Percentiles rank a stretch among this genome's conserved stretches.
Conservation (phyloP, 2,113 vertebrate species). For the Pao palembangensis region DNA sequence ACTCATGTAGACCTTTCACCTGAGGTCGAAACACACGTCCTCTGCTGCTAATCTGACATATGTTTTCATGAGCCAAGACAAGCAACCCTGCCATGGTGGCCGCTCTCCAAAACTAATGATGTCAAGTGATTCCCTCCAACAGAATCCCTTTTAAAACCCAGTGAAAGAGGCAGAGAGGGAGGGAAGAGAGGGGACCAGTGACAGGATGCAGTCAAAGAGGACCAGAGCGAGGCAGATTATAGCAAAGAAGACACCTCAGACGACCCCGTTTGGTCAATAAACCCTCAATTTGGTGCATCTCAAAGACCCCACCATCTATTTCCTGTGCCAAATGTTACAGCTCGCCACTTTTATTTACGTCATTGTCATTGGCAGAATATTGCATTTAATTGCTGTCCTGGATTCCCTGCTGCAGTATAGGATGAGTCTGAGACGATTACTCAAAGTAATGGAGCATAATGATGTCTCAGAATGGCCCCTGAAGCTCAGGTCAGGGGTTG, state of each 20-base stretch:
- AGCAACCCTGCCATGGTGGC: constrained; percentile 72
- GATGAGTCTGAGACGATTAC: constrained; percentile 77
- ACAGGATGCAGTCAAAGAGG: constrained; percentile 24
- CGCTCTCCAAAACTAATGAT: constrained; percentile 78
- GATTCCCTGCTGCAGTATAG: constrained; percentile 67
- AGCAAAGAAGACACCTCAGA: no score
- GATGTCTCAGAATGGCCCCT: constrained; percentile 70
- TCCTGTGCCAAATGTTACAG: constrained; percentile 69
- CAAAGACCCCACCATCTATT: constrained; percentile 37
- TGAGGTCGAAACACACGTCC: constrained; percentile 66
- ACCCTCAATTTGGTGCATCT: constrained; percentile 29
- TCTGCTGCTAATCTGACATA: constrained; percentile 67
- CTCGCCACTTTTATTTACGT: constrained; percentile 74
- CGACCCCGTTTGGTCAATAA: not conserved
- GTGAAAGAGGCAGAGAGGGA: constrained; percentile 57
- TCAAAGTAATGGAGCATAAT: constrained; percentile 80
- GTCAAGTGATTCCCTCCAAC: constrained; percentile 77
- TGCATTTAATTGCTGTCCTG: constrained; percentile 80
- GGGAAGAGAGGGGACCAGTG: constrained; percentile 31
- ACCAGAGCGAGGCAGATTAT: constrained; percentile 10
- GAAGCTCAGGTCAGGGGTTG: constrained; percentile 77
- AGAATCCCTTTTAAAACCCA: constrained; percentile 68
- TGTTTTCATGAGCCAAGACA: constrained; percentile 77
- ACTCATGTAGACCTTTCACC: constrained; percentile 68
- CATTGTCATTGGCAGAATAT: constrained; percentile 75